Evolutionary conservation across 2,113 vertebrate genomes (phyloP), one percentile per base, ranked within the genome.

Genomic region (Cavia porcellus): DNA sequence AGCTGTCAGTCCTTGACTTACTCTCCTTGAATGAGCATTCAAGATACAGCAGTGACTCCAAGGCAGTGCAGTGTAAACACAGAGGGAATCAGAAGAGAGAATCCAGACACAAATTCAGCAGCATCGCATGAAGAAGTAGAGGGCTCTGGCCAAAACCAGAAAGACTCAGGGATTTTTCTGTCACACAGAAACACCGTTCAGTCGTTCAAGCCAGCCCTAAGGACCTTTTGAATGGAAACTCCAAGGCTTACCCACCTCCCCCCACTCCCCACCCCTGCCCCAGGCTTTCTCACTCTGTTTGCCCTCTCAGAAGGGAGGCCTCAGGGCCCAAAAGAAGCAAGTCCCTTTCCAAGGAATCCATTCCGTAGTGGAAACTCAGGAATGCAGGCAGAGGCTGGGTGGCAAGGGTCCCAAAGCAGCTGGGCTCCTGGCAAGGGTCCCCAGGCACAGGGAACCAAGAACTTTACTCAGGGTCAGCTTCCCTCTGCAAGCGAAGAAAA

Each of bases 1-100:
- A 98, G 96, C 98, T 98, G 98, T 98, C 89, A 87, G 97, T 95
- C 97, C 96, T 97, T n/a, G 35, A 96, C 96, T 96, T 96, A 30
- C 97, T 98, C 96, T 89, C 0, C 0, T 86, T 90, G 95, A 98
- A 98, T 59, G 89, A 97, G 96, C 25, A 3, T 55, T 45, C 0
- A 15, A 97, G 97, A 98, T 97, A 89, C 93, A 97, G 82, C 47
- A 64, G 70, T 2, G 0, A 89, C 82, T 89, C 61, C 0, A 0
- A 0, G 50, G 24, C 30, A 22, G 66, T 20, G 61, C 74, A 89
- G 52, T 97, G 90, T 88, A 97, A 97, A 93, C 86, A 75, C 77
- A 66, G 86, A 93, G 77, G 45, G 42, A 86, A 62, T 96, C 84
- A 13, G 0, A 1, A 3, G 19, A 64, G 57, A 96, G 84, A 79